Conservation (phyloP, 2,113 vertebrate species). For the Ornithorhynchus anatinus region DNA sequence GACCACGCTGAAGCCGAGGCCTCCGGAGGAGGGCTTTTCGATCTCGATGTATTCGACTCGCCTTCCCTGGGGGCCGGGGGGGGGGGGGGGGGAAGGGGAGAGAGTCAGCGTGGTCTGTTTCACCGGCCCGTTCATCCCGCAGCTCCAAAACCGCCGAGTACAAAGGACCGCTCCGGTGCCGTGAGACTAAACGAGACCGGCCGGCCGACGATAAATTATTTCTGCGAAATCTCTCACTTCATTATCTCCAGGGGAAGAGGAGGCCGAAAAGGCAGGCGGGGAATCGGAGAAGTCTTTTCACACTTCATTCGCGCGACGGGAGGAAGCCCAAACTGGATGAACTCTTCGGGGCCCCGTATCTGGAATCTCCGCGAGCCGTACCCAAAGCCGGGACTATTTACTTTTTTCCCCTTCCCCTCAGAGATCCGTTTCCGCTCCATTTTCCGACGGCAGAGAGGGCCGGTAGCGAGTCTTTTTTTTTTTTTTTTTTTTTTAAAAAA, state of each 20-base stretch:
- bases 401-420: constrained; percentile 43
- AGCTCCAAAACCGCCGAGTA: constrained; percentile 36
- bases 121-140: not conserved
- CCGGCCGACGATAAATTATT: constrained; percentile 53
- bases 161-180: constrained; percentile 8
- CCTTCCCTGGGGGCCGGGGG: constrained; percentile 79
- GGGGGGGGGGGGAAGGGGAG: not conserved
- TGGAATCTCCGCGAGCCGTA: constrained; percentile 57
- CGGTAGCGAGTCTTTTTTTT: too few species aligned
- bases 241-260: constrained; percentile 60
- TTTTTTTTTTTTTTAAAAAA: too few species aligned
- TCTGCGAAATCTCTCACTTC: constrained; percentile 60
- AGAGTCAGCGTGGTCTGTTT: constrained; percentile 32
- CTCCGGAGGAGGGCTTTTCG: constrained; percentile 83
- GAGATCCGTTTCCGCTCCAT: constrained; percentile 35
- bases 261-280: constrained; percentile 33
- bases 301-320: constrained; percentile 63
- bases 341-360: constrained; percentile 57
- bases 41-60: constrained; percentile 82
- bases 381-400: constrained; percentile 50
- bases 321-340: constrained; percentile 57
- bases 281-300: constrained; percentile 62
- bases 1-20: constrained; percentile 94
- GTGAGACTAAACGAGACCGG: constrained; percentile 54
- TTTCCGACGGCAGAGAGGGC: constrained; percentile 36